Evolutionary conservation across 2,113 vertebrate species (phyloP), one percentile per base, ranked within the genome.

Genomic region (Patagioenas fasciata): DNA sequence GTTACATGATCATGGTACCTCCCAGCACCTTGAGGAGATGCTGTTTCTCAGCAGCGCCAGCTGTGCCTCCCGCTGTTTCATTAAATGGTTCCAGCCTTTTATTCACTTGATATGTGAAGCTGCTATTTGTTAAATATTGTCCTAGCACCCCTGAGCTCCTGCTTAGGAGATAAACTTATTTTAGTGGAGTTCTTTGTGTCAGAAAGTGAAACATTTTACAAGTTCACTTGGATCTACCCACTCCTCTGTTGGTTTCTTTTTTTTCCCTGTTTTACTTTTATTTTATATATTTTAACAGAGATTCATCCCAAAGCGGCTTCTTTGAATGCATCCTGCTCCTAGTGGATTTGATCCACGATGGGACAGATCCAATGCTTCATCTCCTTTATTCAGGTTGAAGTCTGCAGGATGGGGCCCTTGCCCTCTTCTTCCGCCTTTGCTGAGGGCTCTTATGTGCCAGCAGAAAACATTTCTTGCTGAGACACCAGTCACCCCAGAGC

Each of bases 21-120:
- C 25, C 21, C 67, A 85, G 81, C 66, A 73, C 53, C 20, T 60
- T 1, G 12, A 57, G 85, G 57, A 60, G 69, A 44, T 87, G 85
- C 57, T 51, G 0, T 93, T 93, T 91, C 79, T 93, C 88, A 90
- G 84, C 88, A 85, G 70, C 66, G 80, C 80, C 84, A 95, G 50
- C 94, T 80, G 75, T 89, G 93, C 58, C 40, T 38, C 34, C 81
- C 13, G 1, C 50, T 82, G 53, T 64, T 26, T 44, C 19, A 31
- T 3, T 2, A 54, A 77, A 69, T 26, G n/a, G 58, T 61, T 64
- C 38, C 58, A 91, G 21, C 44, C 69, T 73, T 80, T 54, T 58
- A 64, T 47, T 40, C 72, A n/a, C 70, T 65, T 72, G 53, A 53
- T 32, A 71, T 8, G 38, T 6, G 26, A 81, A 75, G 5, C 40